Conservation (phyloP, 2,113 vertebrate species). For the Trachemys scripta region DNA sequence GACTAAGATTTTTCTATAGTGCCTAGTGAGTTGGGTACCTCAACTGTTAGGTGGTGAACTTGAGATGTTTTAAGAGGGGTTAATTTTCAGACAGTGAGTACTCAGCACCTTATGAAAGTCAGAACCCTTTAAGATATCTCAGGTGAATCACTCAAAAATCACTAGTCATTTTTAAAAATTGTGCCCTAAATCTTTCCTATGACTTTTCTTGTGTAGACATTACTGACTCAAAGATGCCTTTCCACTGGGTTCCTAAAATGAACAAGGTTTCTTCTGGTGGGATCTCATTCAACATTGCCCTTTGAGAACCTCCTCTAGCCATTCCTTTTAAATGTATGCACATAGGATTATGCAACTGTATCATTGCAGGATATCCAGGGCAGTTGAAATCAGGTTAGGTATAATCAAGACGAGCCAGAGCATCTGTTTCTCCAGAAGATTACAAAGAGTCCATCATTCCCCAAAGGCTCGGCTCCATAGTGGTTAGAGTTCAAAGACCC, state of each 20-base stretch:
- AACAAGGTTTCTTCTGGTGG: conserved; percentile 60
- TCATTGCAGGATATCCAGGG: conserved; percentile 65
- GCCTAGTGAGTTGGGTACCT: not conserved
- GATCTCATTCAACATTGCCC: conserved; percentile 66
- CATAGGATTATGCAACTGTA: conserved; percentile 68
- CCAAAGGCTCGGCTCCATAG: not conserved
- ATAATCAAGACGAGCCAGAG: conserved; percentile 74
- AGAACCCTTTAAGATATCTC: not conserved
- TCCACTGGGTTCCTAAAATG: conserved; percentile 64
- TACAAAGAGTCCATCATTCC: conserved; percentile 17
- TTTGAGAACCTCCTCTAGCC: conserved; percentile 51
- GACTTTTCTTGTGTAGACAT: conserved; percentile 31
- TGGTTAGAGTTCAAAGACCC: conserved; percentile 42
- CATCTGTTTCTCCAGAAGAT: conserved; percentile 75
- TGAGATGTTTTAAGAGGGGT: not conserved
- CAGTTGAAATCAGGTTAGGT: conserved; percentile 77
- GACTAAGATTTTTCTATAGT: not conserved
- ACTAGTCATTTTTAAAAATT: conserved; percentile 36
- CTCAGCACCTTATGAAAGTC: not conserved
- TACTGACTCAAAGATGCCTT: not conserved
- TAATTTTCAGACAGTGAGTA: not conserved
- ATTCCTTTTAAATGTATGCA: conserved; percentile 74
- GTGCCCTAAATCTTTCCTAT: conserved; percentile 41
- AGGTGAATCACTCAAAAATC: conserved; percentile 52
- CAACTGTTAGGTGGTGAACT: not conserved